Percentiles rank a stretch among this genome's conserved stretches.
phyloP scores from a whole-genome alignment of 2,113 vertebrate genomes.

The Electrona antarctica region DNA sequence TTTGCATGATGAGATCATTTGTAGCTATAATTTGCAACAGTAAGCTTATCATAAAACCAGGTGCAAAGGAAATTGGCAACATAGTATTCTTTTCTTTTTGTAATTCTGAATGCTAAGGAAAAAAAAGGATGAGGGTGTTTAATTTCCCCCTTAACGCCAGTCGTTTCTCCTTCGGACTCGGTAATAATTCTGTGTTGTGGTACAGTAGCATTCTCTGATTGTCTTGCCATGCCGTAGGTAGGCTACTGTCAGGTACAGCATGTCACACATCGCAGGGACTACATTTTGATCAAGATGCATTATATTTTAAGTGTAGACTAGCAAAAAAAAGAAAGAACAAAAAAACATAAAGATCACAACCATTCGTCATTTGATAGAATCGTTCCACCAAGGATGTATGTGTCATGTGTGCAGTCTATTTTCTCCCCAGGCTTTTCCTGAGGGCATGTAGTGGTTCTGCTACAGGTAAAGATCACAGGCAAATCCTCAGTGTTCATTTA shows the following conservation, averaged over 20 bases:
- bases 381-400: constrained; percentile 12
- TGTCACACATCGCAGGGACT: not conserved
- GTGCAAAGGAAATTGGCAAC: constrained; percentile 33
- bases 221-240: constrained; percentile 22
- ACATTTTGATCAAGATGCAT: constrained; percentile 7
- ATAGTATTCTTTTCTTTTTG: constrained; percentile 22
- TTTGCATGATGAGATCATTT: constrained; percentile 52
- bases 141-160: constrained; percentile 7
- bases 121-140: constrained; percentile 3
- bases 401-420: constrained; percentile 12
- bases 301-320: too few species aligned
- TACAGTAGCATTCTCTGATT: constrained; percentile 26
- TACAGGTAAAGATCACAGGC: constrained; percentile 19
- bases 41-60: constrained; percentile 52
- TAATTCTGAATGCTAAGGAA: constrained; percentile 12
- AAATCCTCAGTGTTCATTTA: too few species aligned
- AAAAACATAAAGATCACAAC: too few species aligned
- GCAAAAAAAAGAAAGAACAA: too few species aligned
- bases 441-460: constrained; percentile 25
- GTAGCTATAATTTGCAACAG: constrained; percentile 42
- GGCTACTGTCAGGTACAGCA: not conserved
- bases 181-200: constrained; percentile 4
- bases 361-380: constrained; percentile 12
- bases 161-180: constrained; percentile 27
- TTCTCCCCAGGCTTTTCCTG: constrained; percentile 12